These are phyloP conservation scores for Agelastica alni DNA, from an alignment of 2,888 invertebrate genomes.

Conservation along the genomic window DNA sequence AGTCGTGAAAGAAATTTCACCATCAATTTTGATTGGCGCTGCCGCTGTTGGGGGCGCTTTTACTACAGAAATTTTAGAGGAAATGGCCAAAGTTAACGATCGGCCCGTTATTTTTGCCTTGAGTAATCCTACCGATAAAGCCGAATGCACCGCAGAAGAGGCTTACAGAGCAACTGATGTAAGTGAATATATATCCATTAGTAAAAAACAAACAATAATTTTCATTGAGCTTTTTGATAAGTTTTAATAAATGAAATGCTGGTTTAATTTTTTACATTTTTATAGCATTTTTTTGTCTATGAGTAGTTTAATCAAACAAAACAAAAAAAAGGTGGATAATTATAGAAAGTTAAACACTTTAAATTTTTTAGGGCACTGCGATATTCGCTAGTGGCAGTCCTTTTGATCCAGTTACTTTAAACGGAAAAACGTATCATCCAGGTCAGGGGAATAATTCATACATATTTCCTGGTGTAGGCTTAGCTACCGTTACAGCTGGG, in stretches of 20 bases:
- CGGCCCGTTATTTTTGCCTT: constrained; percentile 95
- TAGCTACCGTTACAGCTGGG: constrained; percentile 88
- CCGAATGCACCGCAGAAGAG: constrained; percentile 99
- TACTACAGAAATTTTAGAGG: constrained; percentile 79
- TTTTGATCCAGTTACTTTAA: constrained; percentile 81
- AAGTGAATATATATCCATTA: constrained; percentile 46
- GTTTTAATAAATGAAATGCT: too few relatives aligned
- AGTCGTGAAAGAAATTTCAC: constrained; percentile 80
- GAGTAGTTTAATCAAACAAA: too few relatives aligned
- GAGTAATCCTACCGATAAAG: constrained; percentile 97
- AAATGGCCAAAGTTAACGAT: constrained; percentile 83
- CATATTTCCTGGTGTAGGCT: constrained; percentile 94
- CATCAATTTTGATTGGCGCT: constrained; percentile 92
- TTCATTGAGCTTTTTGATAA: neutral
- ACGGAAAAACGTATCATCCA: constrained; percentile 81
- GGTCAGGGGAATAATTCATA: constrained; percentile 99
- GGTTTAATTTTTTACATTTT: too few relatives aligned
- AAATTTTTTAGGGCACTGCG: constrained; percentile 76
- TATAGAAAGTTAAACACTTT: too few relatives aligned
- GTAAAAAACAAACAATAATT: too few relatives aligned
- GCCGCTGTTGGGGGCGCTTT: constrained; percentile 95
- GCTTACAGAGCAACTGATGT: constrained; percentile 89
- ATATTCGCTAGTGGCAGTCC: constrained; percentile 98
- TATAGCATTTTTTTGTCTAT: too few relatives aligned
- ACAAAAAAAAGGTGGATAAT: too few relatives aligned